Evolutionary conservation across 2,888 invertebrate genomes (phyloP), one percentile per base, ranked within the genome.

Genomic region (Machimus atricapillus): DNA sequence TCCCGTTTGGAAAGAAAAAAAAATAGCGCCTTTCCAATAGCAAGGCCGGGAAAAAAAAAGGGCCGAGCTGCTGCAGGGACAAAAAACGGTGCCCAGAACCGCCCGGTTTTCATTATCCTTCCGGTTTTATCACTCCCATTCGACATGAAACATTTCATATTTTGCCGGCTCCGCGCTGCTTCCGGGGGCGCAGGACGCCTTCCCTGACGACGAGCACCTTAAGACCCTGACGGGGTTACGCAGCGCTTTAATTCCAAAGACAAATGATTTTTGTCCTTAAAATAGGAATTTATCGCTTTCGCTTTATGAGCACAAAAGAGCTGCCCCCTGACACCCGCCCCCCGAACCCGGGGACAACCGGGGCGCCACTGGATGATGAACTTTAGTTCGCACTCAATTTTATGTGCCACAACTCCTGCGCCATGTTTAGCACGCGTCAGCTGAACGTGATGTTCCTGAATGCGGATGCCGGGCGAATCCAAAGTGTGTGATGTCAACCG

Each of bases 361-460:
- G 43, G 46, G 3, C 12, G 2, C 31, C 31, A 31, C 23, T n/a
- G 79, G 79, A 40, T 31, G 79, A 79, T 79, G 79, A 79, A 43
- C 46, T 46, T 79, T 79, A 79, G 85, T 86, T 77, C 76, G 76
- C 86, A 86, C 86, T 86, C 66, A 43, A 81, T 88, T 87, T 85
- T 87, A 85, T 85, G 85, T 76, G 37, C 66, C 73, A 58, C 85
- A 85, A 86, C 34, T 46, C 81, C 40, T 23, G 14, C 52, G 31
- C 77, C 52, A 40, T 86, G 88, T 87, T 88, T 87, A 81, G 87
- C 79, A 82, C 52, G 86, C 85, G 87, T 88, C 88, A 88, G 88
- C 87, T 88, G 87, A 86, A 88, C 88, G 88, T 88, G 88, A 85
- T 87, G 73, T 85, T 87, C 76, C 66, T 27, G 66, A 66, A 66